Base-by-base conservation (phyloP, 2,797 vertebrate genomes). In the Lagocephalus sceleratus region DNA sequence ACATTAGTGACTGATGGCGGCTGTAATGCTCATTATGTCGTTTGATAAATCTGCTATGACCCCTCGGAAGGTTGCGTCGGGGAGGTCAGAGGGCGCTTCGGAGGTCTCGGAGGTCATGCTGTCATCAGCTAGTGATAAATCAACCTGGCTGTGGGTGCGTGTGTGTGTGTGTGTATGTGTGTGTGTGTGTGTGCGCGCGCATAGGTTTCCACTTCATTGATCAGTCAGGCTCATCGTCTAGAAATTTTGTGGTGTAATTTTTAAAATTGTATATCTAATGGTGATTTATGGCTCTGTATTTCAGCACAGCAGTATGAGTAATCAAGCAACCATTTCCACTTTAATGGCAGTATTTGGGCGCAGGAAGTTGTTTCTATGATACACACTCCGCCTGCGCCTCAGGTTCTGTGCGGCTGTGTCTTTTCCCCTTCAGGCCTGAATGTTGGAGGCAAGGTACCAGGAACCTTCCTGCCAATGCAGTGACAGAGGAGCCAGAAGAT, bases 11-110 rank as follows among this genome's bases (percentile, higher is more conserved):
- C 53, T 40, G 73, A 83, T 78, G 62, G 57, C 29, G 50, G 60
- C 26, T 75, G 72, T 73, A 78, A 78, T 71, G 51, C 73, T 83
- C 72, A 78, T 86, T 84, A 82, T 76, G 75, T 58, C 69, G 69
- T 78, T 85, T 85, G 85, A 85, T 81, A 81, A 82, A 85, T 85
- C 71, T 79, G 52, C 67, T 47, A 3, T 47, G 63, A 73, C 63
- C 67, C 61, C 47, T 55, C 20, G 35, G 59, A 55, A 74, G 75
- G 81, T 76, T 68, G 65, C 20, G 57, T 26, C 68, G 59, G 42
- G 65, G 47, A 68, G 76, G 69, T 68, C 79, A 78, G 47, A 76
- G 81, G 78, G 76, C 70, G 19, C 39, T 10, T 20, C 1, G 38
- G 64, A 78, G 76, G 71, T 43, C 70, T 25, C 47, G 39, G 46